Base-by-base conservation (phyloP, 2,888 invertebrate species). In the Morpho helenor region DNA sequence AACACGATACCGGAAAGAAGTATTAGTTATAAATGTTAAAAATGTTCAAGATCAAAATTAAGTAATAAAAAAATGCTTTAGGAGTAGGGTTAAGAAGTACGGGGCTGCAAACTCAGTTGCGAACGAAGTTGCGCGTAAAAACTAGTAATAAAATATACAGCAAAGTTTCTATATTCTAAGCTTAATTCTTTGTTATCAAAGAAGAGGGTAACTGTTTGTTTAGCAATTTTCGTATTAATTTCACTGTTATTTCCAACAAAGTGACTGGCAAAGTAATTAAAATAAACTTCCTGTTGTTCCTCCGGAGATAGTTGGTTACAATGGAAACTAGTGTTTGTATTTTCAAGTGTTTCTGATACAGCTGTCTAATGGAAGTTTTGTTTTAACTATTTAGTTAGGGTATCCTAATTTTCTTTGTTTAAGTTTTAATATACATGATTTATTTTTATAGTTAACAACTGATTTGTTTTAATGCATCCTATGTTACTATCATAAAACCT, bases 211-310 rank as follows among this genome's bases (percentile, higher is more conserved):
- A 31, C 31, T 43, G 42, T 54, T 61, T 52, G 42, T 53, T 46
- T 22, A 39, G 52, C 47, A 58, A 52, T 63, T 66, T 61, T 57
- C 57, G 52, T 64, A 62, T 70, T 65, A 68, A 68, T 69, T 68
- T 61, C 62, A 61, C 60, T 53, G 58, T 55, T 64, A 65, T 62
- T 58, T 56, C 56, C 57, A 52, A 47, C 51, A 49, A 57, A 60
- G 66, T 57, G 56, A 73, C 62, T 66, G 61, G 56, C 52, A 55
- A 62, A 58, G 66, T 72, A 72, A 74, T 74, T 74, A 73, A 74
- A 72, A 71, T 64, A 66, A 74, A 74, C 69, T 74, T 69, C 58
- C 42, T 59, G 62, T 56, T 60, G 53, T 57, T 52, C 40, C 45
- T 47, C 16, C 51, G 10, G 49, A 59, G 57, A 59, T 61, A 64